These are phyloP conservation scores for Pavo muticus DNA, from an alignment of 2,113 vertebrate genomes.

Conservation along the genomic window DNA sequence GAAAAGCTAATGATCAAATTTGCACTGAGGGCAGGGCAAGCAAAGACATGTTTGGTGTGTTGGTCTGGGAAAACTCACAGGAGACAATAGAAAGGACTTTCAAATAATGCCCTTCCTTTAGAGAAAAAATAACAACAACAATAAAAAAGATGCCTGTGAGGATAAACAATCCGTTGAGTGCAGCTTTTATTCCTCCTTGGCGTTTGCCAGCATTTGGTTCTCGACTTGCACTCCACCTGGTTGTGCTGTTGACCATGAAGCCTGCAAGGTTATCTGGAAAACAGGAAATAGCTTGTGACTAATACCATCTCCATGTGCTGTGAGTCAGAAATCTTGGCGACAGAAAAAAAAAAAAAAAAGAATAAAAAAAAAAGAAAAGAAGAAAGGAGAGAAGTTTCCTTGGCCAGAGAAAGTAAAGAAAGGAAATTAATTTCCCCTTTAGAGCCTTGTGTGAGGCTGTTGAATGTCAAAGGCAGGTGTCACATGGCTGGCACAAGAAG, in stretches of 20 bases:
- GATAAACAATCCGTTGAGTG: neutral
- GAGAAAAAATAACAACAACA: neutral
- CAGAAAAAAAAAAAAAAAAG: neutral
- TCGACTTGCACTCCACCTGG: conserved; percentile 48
- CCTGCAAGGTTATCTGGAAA: conserved; percentile 23
- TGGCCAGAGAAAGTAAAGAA: neutral
- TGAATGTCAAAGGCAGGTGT: conserved; percentile 43
- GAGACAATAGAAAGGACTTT: neutral
- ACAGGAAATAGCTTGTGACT: conserved; percentile 58
- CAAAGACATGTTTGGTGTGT: neutral
- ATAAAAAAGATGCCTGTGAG: neutral
- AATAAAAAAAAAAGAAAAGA: neutral
- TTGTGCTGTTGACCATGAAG: conserved; percentile 65
- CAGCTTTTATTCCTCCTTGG: neutral
- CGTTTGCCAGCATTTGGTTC: neutral
- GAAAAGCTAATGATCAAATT: neutral
- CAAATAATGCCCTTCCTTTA: neutral
- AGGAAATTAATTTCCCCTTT: conserved; percentile 41
- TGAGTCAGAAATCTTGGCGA: conserved; percentile 28
- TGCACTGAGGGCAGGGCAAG: neutral
- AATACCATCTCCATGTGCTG: neutral
- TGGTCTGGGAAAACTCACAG: neutral
- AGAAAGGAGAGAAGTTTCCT: neutral
- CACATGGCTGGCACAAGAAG: conserved; percentile 17
- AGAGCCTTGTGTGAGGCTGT: neutral